Conservation (phyloP, 2,113 vertebrate species). For the Onychorhynchus coronatus region DNA sequence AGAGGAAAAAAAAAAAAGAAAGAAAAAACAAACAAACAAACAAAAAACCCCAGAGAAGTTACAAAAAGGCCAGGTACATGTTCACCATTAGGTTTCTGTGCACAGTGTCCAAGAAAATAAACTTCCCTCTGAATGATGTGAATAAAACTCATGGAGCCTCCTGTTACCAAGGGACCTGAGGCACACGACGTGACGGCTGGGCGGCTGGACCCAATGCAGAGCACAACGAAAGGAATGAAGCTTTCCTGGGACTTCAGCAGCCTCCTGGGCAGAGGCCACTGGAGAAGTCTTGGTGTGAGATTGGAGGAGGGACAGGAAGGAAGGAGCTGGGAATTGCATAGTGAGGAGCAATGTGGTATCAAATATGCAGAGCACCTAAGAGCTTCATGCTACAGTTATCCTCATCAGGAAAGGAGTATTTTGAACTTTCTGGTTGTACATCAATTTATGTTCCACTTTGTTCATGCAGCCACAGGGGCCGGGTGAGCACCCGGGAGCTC, state of each 20-base stretch:
- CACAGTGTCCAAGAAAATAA: slow-evolving; percentile 49
- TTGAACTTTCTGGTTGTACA: slow-evolving; percentile 19
- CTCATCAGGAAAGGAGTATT: background rate
- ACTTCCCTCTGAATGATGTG: slow-evolving; percentile 44
- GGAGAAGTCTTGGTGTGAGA: slow-evolving; percentile 1
- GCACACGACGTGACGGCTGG: background rate
- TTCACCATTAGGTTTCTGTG: slow-evolving; percentile 48
- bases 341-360: slow-evolving; percentile 61
- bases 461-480: background rate
- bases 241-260: background rate
- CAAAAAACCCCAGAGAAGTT: background rate
- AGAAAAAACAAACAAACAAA: background rate
- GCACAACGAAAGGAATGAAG: background rate
- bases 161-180: slow-evolving; percentile 33
- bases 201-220: background rate
- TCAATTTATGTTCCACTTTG: slow-evolving; percentile 39
- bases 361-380: slow-evolving; percentile 36
- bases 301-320: background rate
- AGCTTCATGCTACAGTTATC: slow-evolving; percentile 34
- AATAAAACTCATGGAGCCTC: slow-evolving; percentile 36
- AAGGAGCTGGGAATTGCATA: slow-evolving; percentile 72
- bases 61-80: slow-evolving; percentile 44
- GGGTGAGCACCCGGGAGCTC: background rate
- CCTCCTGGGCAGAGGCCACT: background rate
- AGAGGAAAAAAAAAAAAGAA: background rate